Base-by-base conservation (phyloP, 2,888 invertebrate species). In the Zaprionus bogoriensis region DNA sequence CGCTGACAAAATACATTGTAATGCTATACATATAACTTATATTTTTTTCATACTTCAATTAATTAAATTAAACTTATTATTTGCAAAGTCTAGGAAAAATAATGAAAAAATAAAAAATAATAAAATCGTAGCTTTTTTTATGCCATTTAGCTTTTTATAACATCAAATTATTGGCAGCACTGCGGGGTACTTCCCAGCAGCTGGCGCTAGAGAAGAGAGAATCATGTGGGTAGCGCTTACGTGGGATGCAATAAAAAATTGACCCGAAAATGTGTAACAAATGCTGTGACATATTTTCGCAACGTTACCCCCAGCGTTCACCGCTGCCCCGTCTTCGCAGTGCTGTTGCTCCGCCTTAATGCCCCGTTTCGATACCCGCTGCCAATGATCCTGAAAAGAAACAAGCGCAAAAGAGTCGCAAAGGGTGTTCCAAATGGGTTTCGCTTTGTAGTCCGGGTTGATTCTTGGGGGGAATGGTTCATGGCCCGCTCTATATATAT, bases 191-290 rank as follows among this genome's bases (percentile, higher is more conserved):
- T 67, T 67, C 44, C 48, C 47, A 61, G 67, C 79, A 83, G 74
- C 83, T 79, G 78, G 51, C 65, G 57, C 65, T 71, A 27, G 27
- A 6, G 10, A 6, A 23, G 27, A 2, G 27, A 54, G 77, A 46
- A 67, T 61, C 79, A 67, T 63, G 53, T 47, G 69, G 58, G 67
- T 67, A 59, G 74, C n/a, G n/a, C 72, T 74, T 73, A 68, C 57
- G 72, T 72, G 48, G 61, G 39, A 59, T 74, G 81, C 78, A 81
- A 81, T 84, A 81, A 82, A 81, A 84, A 81, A 81, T 77, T 81
- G 81, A 81, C 85, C 81, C 81, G 77, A 81, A 81, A 81, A 85
- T 81, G 82, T 85, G 85, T 85, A 82, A 85, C 82, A 82, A 82
- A 82, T 82, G 82, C 71, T 82, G 83, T 85, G 83, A 82, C 82